These are phyloP conservation scores for Halictus ligatus DNA, from an alignment of 2,888 invertebrate species.

Conservation along the genomic window DNA sequence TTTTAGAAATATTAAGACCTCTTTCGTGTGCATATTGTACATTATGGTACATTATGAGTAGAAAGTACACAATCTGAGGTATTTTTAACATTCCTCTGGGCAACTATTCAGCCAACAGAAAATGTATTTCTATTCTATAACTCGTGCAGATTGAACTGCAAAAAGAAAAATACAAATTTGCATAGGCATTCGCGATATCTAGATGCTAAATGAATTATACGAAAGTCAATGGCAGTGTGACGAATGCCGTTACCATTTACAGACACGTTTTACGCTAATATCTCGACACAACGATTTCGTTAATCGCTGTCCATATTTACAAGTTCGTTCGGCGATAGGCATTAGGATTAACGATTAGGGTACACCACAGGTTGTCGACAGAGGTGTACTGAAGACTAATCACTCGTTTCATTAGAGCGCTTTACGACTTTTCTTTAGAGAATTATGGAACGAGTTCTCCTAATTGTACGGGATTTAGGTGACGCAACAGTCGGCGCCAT, in stretches of 20 bases:
- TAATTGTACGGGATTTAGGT: background rate
- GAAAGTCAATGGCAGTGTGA: background rate
- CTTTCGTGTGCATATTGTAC: too few relatives aligned
- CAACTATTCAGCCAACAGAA: background rate
- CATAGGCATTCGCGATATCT: background rate
- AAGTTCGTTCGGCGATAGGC: background rate
- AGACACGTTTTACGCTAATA: background rate
- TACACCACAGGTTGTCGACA: background rate
- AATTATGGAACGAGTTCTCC: background rate
- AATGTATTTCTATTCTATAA: background rate
- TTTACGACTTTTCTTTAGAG: constrained; percentile 10
- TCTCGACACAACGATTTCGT: background rate
- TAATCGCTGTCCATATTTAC: background rate
- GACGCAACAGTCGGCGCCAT: background rate
- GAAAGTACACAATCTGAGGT: background rate
- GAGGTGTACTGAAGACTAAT: constrained; percentile 6
- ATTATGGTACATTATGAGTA: background rate
- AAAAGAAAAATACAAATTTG: background rate
- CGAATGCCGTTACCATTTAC: background rate
- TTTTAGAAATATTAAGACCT: too few relatives aligned
- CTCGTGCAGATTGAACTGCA: background rate
- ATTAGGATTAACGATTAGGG: background rate
- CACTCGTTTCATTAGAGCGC: background rate
- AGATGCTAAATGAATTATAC: background rate
- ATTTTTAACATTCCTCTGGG: background rate